phyloP scores from a whole-genome alignment of 1,140 invertebrate genomes.

The Papilio xuthus region DNA sequence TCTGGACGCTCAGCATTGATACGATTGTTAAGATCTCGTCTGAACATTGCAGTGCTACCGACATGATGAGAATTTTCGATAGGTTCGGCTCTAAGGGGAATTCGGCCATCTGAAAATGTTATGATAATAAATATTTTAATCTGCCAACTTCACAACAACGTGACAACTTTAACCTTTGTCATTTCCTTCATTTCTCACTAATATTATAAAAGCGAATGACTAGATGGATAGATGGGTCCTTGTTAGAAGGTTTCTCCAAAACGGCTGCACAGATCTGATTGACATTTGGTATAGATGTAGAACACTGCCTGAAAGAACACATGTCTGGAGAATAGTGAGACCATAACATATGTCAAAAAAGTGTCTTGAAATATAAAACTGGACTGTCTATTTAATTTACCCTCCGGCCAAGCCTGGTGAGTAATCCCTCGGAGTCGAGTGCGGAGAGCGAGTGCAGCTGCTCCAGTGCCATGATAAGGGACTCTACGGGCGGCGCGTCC shows the following conservation, averaged over 20 bases:
- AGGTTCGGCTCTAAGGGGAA: conserved; percentile 99
- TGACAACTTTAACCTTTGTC: no score
- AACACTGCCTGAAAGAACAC: no score
- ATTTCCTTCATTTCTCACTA: no score
- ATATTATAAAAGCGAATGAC: no score
- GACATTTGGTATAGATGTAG: no score
- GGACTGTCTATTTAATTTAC: conserved; percentile 70
- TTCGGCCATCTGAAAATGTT: conserved; percentile 95
- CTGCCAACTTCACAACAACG: no score
- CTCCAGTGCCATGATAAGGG: conserved; percentile 98
- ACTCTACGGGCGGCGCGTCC: conserved; percentile 99
- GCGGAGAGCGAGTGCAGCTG: conserved; percentile 98
- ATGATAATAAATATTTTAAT: not conserved
- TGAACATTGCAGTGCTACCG: conserved; percentile 98
- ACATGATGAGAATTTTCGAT: conserved; percentile 99
- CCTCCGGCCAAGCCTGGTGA: conserved; percentile 95
- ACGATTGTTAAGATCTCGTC: conserved; percentile 99
- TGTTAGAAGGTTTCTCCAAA: no score
- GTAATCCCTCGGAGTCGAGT: conserved; percentile 97
- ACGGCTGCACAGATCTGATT: no score
- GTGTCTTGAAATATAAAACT: no score
- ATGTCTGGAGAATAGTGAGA: no score
- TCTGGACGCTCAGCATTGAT: conserved; percentile 99
- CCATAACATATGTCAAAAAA: no score
- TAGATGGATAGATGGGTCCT: no score